Evolutionary conservation across 2,888 invertebrate species (phyloP).

Genomic region (Coecobrya sp.): DNA sequence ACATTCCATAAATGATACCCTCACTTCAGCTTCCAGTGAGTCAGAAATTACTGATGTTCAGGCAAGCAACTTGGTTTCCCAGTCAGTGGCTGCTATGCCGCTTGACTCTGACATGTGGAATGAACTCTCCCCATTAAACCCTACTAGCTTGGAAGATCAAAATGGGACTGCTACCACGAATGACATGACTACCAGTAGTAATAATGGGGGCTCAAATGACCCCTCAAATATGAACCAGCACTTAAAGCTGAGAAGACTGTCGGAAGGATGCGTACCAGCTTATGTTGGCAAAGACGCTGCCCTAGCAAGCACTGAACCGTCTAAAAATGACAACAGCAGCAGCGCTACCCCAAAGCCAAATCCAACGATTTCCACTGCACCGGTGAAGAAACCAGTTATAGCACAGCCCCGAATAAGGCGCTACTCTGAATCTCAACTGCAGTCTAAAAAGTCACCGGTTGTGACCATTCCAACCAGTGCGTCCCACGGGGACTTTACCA

Average conservation of each 20-base stretch:
- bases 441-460: conserved; percentile 41
- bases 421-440: conserved; percentile 73
- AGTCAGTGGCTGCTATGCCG: conserved; percentile 4
- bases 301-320: background rate
- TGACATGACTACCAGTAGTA: background rate
- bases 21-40: conserved; percentile 69
- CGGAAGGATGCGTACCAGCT: conserved; percentile 67
- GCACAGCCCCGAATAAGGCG: conserved; percentile 23
- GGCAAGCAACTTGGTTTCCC: conserved; percentile 24
- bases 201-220: background rate
- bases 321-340: background rate
- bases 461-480: background rate
- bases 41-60: conserved; percentile 52
- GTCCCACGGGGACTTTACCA: background rate
- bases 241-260: conserved; percentile 44
- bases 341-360: background rate
- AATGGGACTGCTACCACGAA: background rate
- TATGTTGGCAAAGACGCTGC: conserved; percentile 29
- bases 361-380: background rate
- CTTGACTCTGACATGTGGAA: conserved; percentile 14
- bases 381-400: background rate
- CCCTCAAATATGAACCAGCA: conserved; percentile 35
- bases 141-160: background rate
- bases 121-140: conserved; percentile 5
- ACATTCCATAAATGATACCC: conserved; percentile 67